These are phyloP conservation scores for Coilia nasus DNA, from an alignment of 2,797 vertebrate species.

Conservation along the genomic window DNA sequence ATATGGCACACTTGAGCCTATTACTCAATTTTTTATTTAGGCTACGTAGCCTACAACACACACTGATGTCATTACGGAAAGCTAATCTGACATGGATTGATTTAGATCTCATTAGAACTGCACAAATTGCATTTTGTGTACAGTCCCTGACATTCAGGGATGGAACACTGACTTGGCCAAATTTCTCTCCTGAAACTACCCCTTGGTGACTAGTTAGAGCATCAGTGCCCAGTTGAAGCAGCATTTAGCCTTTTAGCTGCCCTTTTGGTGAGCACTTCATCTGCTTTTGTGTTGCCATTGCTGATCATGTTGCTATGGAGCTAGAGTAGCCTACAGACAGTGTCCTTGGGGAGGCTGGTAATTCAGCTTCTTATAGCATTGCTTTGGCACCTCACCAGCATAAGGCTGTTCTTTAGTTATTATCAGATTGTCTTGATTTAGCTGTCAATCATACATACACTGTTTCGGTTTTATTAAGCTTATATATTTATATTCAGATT, in stretches of 20 bases:
- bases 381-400: background rate
- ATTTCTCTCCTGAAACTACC: background rate
- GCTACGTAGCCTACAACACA: background rate
- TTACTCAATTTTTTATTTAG: no score
- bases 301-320: constrained; percentile 2
- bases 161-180: background rate
- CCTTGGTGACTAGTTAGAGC: background rate
- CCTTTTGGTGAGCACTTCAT: constrained; percentile 12
- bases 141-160: background rate
- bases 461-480: background rate
- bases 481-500: no score
- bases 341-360: background rate
- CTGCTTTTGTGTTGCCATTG: background rate
- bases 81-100: background rate
- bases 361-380: background rate
- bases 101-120: background rate
- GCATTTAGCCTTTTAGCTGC: background rate
- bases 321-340: background rate
- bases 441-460: background rate
- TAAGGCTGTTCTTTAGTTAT: background rate
- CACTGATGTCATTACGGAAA: background rate
- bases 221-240: background rate
- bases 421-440: background rate
- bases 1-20: no score
- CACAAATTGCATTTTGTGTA: background rate